Evolutionary conservation across 1,140 invertebrate species (phyloP), one percentile per base, ranked within the genome.

Genomic region (Hesperophylax magnus): DNA sequence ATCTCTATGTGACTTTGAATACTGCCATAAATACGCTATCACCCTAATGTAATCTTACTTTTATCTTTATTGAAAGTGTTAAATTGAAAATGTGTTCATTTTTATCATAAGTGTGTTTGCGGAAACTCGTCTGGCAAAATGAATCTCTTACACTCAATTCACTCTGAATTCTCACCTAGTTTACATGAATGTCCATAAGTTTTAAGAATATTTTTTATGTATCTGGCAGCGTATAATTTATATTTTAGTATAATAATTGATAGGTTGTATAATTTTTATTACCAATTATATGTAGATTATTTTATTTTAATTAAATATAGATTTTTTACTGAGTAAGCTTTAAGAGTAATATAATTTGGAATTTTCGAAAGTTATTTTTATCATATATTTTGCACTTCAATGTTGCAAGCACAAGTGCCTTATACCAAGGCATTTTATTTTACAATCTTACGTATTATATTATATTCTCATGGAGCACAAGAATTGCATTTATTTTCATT

Each of bases 401-500:
- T 69, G 58, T 54, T 79, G 78, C 78, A 74, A 79, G 80, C 80
- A 81, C 80, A 82, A 82, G 81, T 82, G 81, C 81, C 81, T 82
- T 82, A 79, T 79, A 60, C 39, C 17, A 80, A 82, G 81, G 81
- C 81, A 82, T 82, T 79, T 77, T 60, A 71, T 67, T 63, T 71
- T 56, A 58, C 67, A 79, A 60, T 17, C 11, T n/a, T 39, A 34
- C 27, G 5, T 27, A 34, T 4, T 20, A n/a, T n/a, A n/a, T n/a
- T n/a, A 61, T 56, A 56, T 52, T 67, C 34, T 24, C 65, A 65
- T 77, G 31, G 74, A 81, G 79, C 79, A 81, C 79, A 81, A 81
- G 72, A 39, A 53, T 34, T 67, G 79, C 79, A 81, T 81, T 81
- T 81, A 77, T 81, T 77, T 81, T 67, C 58, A 63, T 31, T 78